Base-by-base conservation (phyloP, 1,140 invertebrate species). In the Drosophila pseudoobscura region DNA sequence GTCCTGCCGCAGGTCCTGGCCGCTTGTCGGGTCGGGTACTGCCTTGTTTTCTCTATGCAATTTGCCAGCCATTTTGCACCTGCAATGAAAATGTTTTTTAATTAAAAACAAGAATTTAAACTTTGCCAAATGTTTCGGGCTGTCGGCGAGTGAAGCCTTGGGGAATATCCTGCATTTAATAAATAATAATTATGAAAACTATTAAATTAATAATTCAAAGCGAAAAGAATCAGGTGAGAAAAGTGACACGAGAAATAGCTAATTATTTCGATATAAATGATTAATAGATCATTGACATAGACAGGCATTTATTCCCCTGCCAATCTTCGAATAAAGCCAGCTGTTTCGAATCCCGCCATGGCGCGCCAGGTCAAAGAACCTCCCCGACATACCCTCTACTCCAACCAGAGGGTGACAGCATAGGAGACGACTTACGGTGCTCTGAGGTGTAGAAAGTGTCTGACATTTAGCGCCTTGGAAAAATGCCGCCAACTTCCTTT, bases 21-120 rank as follows among this genome's bases (percentile, higher is more conserved):
- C 31, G 31, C 11, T 11, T 11, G 35, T 13, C 35, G 35, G 31
- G 31, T 35, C 9, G 31, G 35, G 35, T 39, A 17, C 53, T 70
- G 56, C 49, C 43, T 61, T 69, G 66, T 57, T 52, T 69, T 50
- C 55, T 54, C 57, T 63, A 75, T 83, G 80, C 80, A 83, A 84
- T 83, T 83, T 83, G 51, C 80, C 75, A 84, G 61, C 65, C 61
- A 79, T 79, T 83, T 83, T 78, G 61, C 80, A 84, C 82, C 82
- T 77, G 80, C 80, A 84, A 72, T 84, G 68, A 74, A 79, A 74
- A 66, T 65, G 50, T 75, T 63, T 54, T 61, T 53, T 75, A 75
- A 75, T 75, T 75, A 75, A 75, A 75, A 75, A 75, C 61, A 74
- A 64, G 70, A 63, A 74, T 54, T 49, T 53, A 52, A 57, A 74